Conservation (phyloP, 2,113 vertebrate genomes). For the Lepus timidus region DNA sequence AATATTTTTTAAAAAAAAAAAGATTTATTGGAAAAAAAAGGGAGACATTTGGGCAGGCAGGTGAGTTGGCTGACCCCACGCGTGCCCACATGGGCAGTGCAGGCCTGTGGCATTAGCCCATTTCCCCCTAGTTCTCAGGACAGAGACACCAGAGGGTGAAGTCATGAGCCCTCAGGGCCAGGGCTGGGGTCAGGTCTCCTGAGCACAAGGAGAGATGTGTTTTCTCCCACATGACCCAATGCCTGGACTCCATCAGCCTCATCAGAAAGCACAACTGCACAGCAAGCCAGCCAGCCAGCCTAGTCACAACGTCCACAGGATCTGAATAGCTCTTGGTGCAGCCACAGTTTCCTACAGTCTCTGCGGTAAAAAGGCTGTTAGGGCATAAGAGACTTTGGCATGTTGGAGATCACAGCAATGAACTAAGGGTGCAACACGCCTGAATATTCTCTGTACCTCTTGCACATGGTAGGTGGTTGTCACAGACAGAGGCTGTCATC, state of each 20-base stretch:
- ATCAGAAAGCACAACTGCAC: not conserved
- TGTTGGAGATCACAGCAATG: accelerated
- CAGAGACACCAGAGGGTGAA: not conserved
- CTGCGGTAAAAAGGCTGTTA: not conserved
- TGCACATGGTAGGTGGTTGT: not conserved
- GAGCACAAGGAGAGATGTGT: not conserved
- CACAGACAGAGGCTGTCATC: not conserved
- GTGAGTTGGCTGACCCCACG: not conserved
- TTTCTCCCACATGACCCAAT: not conserved
- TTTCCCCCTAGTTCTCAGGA: not conserved
- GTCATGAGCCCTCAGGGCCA: not conserved
- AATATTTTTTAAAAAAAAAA: too few relatives aligned
- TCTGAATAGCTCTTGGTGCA: not conserved
- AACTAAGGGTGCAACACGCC: not conserved
- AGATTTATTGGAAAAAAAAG: not conserved
- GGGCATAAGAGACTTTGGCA: not conserved
- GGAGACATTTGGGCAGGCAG: too few relatives aligned
- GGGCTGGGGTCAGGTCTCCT: not conserved
- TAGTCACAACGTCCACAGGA: not conserved
- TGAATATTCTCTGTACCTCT: not conserved
- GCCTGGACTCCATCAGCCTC: not conserved
- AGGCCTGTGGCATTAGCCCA: not conserved
- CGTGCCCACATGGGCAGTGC: not conserved
- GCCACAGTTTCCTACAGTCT: too few relatives aligned
- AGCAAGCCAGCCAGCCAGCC: not conserved